phyloP scores from a whole-genome alignment of 2,113 vertebrate species.

The Clarias magur region DNA sequence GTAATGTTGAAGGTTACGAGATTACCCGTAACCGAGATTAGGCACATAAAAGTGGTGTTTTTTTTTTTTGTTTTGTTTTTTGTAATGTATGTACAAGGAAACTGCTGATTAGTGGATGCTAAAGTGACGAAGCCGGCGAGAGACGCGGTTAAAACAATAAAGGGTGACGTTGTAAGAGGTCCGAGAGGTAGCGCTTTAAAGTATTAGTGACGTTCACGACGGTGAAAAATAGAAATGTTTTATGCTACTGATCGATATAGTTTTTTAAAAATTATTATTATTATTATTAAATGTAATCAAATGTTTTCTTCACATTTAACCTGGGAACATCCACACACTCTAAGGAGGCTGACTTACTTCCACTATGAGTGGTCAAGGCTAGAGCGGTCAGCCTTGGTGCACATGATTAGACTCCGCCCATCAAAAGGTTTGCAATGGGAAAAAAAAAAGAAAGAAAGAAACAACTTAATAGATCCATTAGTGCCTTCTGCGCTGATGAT shows the following conservation, averaged over 20 bases:
- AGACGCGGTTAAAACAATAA: slow-evolving; percentile 25
- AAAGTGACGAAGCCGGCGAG: not conserved
- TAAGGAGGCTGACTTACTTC: slow-evolving; percentile 1
- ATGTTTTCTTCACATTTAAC: not conserved
- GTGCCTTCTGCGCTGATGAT: slow-evolving; percentile 14
- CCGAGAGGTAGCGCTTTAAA: slow-evolving; percentile 45
- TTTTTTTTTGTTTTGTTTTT: not conserved
- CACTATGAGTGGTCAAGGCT: not conserved
- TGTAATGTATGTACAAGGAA: slow-evolving; percentile 2
- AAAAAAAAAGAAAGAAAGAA: not conserved
- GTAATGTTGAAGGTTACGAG: slow-evolving; percentile 29
- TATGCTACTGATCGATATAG: slow-evolving; percentile 10
- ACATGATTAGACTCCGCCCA: not conserved
- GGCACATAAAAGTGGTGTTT: slow-evolving; percentile 46
- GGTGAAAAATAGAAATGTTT: not conserved
- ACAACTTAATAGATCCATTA: not conserved
- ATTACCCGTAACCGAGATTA: slow-evolving; percentile 40
- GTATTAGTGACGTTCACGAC: slow-evolving; percentile 18
- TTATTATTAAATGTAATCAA: not conserved
- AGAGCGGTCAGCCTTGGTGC: not conserved
- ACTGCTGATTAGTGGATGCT: not conserved
- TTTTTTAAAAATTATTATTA: too few relatives aligned
- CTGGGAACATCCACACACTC: not conserved
- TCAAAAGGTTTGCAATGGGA: not conserved
- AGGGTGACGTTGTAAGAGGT: slow-evolving; percentile 3